Evolutionary conservation across 1,140 invertebrate species (phyloP).

Genomic region (Pogonus chalceus): DNA sequence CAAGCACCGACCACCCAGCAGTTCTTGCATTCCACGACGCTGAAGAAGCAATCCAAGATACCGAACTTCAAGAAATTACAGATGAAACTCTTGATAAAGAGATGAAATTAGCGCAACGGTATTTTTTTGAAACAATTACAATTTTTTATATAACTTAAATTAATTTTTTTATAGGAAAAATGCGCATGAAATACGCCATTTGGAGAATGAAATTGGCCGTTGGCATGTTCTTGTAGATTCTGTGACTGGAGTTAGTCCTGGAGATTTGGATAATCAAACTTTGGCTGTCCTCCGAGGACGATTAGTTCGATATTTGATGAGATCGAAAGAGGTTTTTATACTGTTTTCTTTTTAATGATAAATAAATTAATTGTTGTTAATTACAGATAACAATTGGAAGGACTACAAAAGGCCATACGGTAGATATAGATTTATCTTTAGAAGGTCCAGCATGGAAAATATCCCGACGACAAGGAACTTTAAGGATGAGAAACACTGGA

Average conservation of each 20-base stretch:
- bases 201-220: conserved; percentile 81
- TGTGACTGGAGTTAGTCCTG: conserved; percentile 68
- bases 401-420: conserved; percentile 74
- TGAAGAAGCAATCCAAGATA: conserved; percentile 80
- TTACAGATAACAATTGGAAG: conserved; percentile 84
- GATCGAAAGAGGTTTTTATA: conserved; percentile 63
- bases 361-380: background rate
- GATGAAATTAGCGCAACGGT: conserved; percentile 41
- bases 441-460: conserved; percentile 85
- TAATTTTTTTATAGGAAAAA: conserved; percentile 48
- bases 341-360: conserved; percentile 3
- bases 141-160: conserved; percentile 9
- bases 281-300: conserved; percentile 86
- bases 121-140: conserved; percentile 56
- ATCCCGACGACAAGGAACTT: conserved; percentile 72
- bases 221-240: conserved; percentile 93
- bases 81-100: conserved; percentile 60
- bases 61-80: conserved; percentile 65
- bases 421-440: conserved; percentile 89
- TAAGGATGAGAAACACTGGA: conserved; percentile 76
- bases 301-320: conserved; percentile 88
- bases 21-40: conserved; percentile 83
- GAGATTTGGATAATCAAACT: conserved; percentile 84
- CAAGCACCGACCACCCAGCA: conserved; percentile 50
- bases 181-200: conserved; percentile 73